Base-by-base conservation (phyloP, 2,797 vertebrate genomes). In the Enteromius paludinosus region DNA sequence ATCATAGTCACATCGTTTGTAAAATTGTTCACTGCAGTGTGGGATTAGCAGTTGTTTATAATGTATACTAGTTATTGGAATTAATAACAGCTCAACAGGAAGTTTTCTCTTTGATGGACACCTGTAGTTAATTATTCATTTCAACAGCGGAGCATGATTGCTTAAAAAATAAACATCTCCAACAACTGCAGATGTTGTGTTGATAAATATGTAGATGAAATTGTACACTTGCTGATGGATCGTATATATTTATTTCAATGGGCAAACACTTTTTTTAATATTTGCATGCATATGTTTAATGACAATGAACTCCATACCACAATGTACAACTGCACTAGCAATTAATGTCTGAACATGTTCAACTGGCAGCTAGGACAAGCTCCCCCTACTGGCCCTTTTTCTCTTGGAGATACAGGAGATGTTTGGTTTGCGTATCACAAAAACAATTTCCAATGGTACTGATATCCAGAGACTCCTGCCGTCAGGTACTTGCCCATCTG, bases 371-470 rank as follows among this genome's bases (percentile, higher is more conserved):
- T 35, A 35, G 20, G 54, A 38, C 25, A 79, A 35, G 85, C 86
- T 62, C 88, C 86, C 82, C 74, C 85, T 84, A 49, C 66, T 87
- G 88, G 84, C 33, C 43, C 9, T 7, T 56, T 0, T 11, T n/a
- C 56, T 41, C 38, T 41, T 41, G 38, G 38, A 41, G 38, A 41
- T 41, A 41, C 38, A 41, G 30, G n/a, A 71, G 14, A 65, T 69
- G 49, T 52, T 28, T 15, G n/a, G 18, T 54, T 77, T 81, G 25
- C 43, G 5, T 17, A n/a, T 41, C 66, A 68, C 30, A 25, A 38
- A 33, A 38, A 33, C 43, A 4, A 56, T 64, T 79, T 56, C 23
- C 9, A 15, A 5, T 43, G 10, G 45, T 45, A 25, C 17, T 56
- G 64, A 38, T 72, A 59, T 45, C 71, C 68, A 75, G 61, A 62